Evolutionary conservation across 92 coral and sea anemone species (phyloP).

Genomic region (Phenganax stokvisi): DNA sequence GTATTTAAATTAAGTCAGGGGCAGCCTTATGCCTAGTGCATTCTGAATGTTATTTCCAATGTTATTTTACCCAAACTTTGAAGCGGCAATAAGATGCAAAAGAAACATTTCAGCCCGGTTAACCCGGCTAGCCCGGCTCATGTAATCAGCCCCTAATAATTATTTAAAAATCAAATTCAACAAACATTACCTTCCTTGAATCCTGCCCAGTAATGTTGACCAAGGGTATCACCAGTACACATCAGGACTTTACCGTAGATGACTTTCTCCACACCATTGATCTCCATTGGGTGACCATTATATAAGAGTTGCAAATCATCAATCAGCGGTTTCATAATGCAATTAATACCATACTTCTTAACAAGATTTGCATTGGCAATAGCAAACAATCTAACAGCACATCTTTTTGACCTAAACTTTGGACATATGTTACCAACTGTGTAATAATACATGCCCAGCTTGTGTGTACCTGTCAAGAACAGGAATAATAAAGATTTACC

Average conservation of each 20-base stretch:
- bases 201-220: constrained; percentile 21
- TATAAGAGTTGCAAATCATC: neutral
- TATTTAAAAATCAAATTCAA: too few relatives aligned
- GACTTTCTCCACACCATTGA: constrained; percentile 10
- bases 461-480: constrained; percentile 2
- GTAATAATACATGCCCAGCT: neutral
- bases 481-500: neutral
- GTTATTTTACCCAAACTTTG: too few relatives aligned
- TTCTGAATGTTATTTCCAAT: too few relatives aligned
- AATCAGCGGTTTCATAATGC: constrained; percentile 7
- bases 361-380: constrained; percentile 15
- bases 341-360: constrained; percentile 13
- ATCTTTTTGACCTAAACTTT: constrained; percentile 2
- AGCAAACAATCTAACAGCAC: constrained; percentile 17
- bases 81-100: too few relatives aligned
- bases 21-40: too few relatives aligned
- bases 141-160: too few relatives aligned
- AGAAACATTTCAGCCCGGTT: too few relatives aligned
- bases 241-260: constrained; percentile 4
- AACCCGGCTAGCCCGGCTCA: too few relatives aligned
- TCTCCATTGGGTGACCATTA: neutral
- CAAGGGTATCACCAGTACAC: constrained; percentile 19
- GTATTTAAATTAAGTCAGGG: too few relatives aligned
- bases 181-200: constrained; percentile 5
- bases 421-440: constrained; percentile 12